Evolutionary conservation across 64 coral and sea anemone genomes (phyloP), one percentile per base, ranked within the genome.

Genomic region (Stylophora pistillata): DNA sequence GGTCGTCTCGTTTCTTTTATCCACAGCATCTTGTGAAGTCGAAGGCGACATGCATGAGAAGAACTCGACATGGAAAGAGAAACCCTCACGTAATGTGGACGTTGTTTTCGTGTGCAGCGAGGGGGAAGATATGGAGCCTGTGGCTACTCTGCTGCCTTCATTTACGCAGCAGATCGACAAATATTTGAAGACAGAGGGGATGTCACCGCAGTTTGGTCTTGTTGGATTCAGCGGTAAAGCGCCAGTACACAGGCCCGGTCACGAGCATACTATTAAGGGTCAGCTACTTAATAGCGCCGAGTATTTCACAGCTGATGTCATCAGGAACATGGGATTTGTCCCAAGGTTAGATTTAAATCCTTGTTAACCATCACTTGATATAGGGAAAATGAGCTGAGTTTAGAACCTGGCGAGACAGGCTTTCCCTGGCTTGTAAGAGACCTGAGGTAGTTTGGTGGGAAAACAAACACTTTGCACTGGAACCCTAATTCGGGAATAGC

Each of bases 191-290:
- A 28, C 64, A 61, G n/a, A 69, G 27, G 5, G 10, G 14, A 55
- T 52, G 77, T 65, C 20, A 16, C 77, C 89, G 28, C 75, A 58
- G 53, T 95, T 95, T 83, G 93, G 89, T 21, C 26, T 95, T 47
- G 93, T 95, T 47, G 93, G 89, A 18, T 95, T 95, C 55, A 95
- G 89, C 53, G 93, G 93, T 57, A 91, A 86, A 68, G 82, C 84
- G 1, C 89, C 84, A 9, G 25, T 83, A 5, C 85, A 95, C 68
- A 91, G 89, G 69, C 75, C 76, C 23, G 93, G 89, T 53, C 93
- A 95, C 58, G 76, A 57, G 32, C 93, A 95, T 30, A 95, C 93
- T 1, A 33, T 95, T 29, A 91, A 88, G 15, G 88, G 93, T 27
- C 61, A 70, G 26, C 53, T 95, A 37, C 71, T 95, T 15, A 81